A percentile compares a stretch with the other conserved stretches of the same genome.
Evolutionary conservation across 1,140 invertebrate genomes (phyloP).

Genomic region (Drosophila miranda): DNA sequence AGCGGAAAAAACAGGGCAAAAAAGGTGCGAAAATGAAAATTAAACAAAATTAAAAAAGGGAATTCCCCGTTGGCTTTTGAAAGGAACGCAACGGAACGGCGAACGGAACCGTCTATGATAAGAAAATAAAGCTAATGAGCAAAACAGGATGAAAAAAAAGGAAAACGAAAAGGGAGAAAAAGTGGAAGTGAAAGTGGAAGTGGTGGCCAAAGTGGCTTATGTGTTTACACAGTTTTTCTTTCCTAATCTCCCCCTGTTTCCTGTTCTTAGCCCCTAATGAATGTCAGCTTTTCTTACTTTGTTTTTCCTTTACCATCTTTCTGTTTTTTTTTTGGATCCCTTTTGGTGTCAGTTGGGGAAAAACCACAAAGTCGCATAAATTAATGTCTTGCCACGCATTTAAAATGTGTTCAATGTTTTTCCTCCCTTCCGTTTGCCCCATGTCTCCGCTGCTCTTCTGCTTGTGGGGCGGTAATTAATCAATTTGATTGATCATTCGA

Average conservation of each 20-base stretch:
- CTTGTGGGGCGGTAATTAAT: constrained; percentile 66
- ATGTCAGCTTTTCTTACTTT: constrained; percentile 36
- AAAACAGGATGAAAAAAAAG: constrained; percentile 12
- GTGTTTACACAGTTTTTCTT: constrained; percentile 47
- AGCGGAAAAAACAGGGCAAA: constrained; percentile 28
- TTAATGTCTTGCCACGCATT: constrained; percentile 66
- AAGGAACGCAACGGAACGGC: constrained; percentile 5
- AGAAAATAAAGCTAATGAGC: constrained; percentile 57
- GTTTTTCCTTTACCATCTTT: constrained; percentile 18
- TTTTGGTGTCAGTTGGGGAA: constrained; percentile 39
- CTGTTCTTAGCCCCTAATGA: constrained; percentile 45
- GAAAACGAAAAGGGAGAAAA: neutral
- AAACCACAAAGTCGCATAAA: constrained; percentile 62
- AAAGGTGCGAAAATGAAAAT: constrained; percentile 79
- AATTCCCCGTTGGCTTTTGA: constrained; percentile 42
- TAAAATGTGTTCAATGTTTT: constrained; percentile 55
- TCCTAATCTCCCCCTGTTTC: constrained; percentile 15
- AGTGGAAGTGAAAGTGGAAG: constrained; percentile 8
- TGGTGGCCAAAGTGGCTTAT: constrained; percentile 53
- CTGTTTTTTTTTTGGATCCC: constrained; percentile 4
- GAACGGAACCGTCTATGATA: constrained; percentile 34
- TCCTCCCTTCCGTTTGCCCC: constrained; percentile 12
- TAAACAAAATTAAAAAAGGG: constrained; percentile 76
- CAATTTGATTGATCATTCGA: constrained; percentile 76
- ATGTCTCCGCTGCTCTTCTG: neutral